Evolutionary conservation across 92 coral and sea anemone species (phyloP), one percentile per base, ranked within the genome.

Genomic region (Paragorgia papillata): DNA sequence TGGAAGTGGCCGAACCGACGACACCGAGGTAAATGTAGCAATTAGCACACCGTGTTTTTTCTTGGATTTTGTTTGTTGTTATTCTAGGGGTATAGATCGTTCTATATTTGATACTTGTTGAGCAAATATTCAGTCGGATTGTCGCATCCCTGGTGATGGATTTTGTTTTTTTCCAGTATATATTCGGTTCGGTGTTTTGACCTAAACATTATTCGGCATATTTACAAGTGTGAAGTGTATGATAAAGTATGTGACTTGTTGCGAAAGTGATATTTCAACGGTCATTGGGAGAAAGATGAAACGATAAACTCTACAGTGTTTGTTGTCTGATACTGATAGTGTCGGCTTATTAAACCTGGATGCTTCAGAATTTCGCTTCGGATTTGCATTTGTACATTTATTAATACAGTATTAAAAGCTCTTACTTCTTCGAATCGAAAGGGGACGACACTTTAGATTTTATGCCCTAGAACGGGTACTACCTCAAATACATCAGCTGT

Each of bases 11-110:
- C 13, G 55, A 68, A 68, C 57, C 21, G 10, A 33, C 7, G 25
- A 24, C 57, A 57, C 13, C 75, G 8, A 68, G 75, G 75, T 68
- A 68, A n/a, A 68, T 0, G 59, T 68, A 25, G 24, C 75, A 68
- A 68, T 49, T 26, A 44, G 9, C 7, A 66, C 54, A 20, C 26
- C 10, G 32, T 19, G 48, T n/a, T 28, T 25, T 15, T 34, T 34
- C 51, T 22, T 22, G 37, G 19, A 22, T 24, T 37, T 64, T 28
- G 50, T 17, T 44, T 63, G 40, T n/a, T 63, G 14, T 33, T 33
- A 20, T 61, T 19, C 66, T 15, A 25, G 66, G 21, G 33, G 14
- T 34, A 63, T 40, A 1, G 21, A 4, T 29, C 27, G 1, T 30
- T 9, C 15, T 1, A n/a, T 46, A 6, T 2, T 46, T 2, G 12